These are phyloP conservation scores for Cryptoblepharus egeriae DNA, from an alignment of 2,797 vertebrate genomes.

Conservation along the genomic window DNA sequence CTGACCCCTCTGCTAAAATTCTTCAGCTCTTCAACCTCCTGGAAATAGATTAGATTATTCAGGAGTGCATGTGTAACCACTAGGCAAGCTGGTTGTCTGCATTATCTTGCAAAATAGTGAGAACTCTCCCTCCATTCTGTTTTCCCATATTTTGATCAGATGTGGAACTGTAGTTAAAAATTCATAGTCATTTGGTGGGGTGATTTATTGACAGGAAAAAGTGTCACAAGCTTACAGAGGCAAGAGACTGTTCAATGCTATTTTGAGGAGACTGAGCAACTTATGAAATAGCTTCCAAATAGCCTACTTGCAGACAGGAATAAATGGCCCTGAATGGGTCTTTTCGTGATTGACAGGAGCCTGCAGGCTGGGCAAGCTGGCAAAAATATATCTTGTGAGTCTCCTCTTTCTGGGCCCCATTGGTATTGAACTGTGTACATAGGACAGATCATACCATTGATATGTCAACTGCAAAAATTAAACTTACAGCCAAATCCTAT, in stretches of 20 bases:
- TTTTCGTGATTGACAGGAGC: slow-evolving; percentile 62
- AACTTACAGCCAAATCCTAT: neutral
- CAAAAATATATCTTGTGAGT: slow-evolving; percentile 43
- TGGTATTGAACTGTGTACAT: accelerated
- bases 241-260: slow-evolving; percentile 53
- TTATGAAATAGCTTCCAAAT: slow-evolving; percentile 69
- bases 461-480: slow-evolving; percentile 28
- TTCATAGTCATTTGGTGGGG: neutral
- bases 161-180: too few species aligned
- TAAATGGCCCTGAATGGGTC: slow-evolving; percentile 74
- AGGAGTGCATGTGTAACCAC: too few species aligned
- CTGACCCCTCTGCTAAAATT: too few species aligned
- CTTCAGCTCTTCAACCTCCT: too few species aligned
- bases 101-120: too few species aligned
- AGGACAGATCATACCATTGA: slow-evolving; percentile 19
- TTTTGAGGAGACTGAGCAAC: slow-evolving; percentile 73
- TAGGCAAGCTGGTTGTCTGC: too few species aligned
- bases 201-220: slow-evolving; percentile 57
- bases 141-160: too few species aligned
- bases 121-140: too few species aligned
- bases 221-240: slow-evolving; percentile 49
- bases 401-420: neutral
- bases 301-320: slow-evolving; percentile 68
- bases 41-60: too few species aligned
- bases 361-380: slow-evolving; percentile 52